A percentile compares a stretch with the other conserved stretches of the same genome.
These are phyloP conservation scores for Mesorhabditis sp. DNA, from an alignment of 2,888 invertebrate genomes.

Conservation along the genomic window DNA sequence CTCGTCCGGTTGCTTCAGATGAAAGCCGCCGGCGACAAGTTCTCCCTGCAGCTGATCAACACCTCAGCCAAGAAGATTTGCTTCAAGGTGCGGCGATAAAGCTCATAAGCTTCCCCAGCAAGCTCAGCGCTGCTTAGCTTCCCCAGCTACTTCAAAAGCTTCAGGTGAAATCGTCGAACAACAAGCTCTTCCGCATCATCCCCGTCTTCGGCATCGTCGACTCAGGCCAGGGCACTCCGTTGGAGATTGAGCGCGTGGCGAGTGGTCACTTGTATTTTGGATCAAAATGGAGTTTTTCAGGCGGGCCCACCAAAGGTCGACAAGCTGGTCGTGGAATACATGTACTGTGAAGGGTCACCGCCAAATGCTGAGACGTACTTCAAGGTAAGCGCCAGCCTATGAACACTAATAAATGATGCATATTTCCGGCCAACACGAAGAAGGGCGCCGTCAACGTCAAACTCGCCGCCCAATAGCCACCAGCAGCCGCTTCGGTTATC, in stretches of 20 bases:
- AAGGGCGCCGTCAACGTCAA: neutral
- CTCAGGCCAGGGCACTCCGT: neutral
- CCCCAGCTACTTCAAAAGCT: neutral
- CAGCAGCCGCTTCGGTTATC: no score
- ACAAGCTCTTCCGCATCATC: neutral
- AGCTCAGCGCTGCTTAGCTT: neutral
- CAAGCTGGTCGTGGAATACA: slow-evolving; percentile 2
- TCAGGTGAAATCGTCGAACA: slow-evolving; percentile 4
- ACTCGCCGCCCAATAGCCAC: neutral
- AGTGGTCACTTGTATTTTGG: neutral
- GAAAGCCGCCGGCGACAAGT: slow-evolving; percentile 6
- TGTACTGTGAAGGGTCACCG: neutral
- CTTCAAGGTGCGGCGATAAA: no score
- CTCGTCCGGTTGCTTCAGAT: neutral
- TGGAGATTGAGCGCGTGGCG: neutral
- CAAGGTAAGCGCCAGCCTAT: neutral
- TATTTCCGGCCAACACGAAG: neutral
- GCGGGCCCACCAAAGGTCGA: neutral
- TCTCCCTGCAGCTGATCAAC: neutral
- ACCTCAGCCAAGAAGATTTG: neutral
- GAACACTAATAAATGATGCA: no score
- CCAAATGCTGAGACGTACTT: neutral
- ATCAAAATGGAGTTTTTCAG: neutral
- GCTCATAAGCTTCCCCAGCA: no score
- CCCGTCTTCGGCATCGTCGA: slow-evolving; percentile 4